Evolutionary conservation across 2,797 vertebrate species (phyloP).

Genomic region (Myotis daubentonii): DNA sequence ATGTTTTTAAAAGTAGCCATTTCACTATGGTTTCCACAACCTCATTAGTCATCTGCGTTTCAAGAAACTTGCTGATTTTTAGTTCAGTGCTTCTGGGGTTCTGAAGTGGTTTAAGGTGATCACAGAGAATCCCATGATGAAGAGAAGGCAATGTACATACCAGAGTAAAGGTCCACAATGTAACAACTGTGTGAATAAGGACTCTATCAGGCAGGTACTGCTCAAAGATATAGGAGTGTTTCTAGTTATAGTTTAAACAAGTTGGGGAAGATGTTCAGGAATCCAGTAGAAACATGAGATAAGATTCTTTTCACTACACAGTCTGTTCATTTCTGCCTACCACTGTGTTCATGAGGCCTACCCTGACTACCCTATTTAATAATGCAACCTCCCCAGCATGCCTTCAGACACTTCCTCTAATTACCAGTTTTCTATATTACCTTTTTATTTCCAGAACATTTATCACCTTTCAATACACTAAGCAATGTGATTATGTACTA

Average conservation of each 20-base stretch:
- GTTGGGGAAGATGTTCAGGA: background rate
- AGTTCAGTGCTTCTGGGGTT: background rate
- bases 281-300: background rate
- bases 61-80: slow-evolving; percentile 67
- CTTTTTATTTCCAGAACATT: background rate
- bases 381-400: background rate
- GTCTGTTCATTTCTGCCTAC: background rate
- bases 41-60: slow-evolving; percentile 79
- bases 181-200: background rate
- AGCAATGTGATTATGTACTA: background rate
- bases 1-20: slow-evolving; percentile 81
- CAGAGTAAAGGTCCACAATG: background rate
- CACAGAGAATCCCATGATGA: background rate
- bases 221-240: background rate
- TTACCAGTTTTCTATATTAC: background rate
- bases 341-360: background rate
- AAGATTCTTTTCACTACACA: background rate
- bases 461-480: background rate
- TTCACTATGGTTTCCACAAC: slow-evolving; percentile 80
- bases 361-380: background rate
- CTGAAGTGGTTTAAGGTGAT: background rate
- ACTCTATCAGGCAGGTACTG: background rate
- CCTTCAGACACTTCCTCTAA: background rate
- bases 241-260: background rate
- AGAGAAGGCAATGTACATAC: background rate